These are phyloP conservation scores for Paragorgia papillata DNA, from an alignment of 92 coral and sea anemone species.

Conservation along the genomic window DNA sequence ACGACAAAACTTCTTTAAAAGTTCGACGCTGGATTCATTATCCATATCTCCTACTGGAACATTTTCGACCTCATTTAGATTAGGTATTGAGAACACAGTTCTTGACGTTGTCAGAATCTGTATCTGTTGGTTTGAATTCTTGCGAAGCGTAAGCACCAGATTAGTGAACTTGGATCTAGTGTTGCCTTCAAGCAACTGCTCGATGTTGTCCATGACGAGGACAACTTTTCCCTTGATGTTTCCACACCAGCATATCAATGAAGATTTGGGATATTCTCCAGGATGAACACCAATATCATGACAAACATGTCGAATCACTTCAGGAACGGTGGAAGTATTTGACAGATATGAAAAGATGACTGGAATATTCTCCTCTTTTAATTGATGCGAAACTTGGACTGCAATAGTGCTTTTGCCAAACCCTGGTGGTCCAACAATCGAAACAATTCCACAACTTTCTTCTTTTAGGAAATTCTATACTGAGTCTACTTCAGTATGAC, in stretches of 20 bases:
- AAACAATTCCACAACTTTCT: slow-evolving; percentile 18
- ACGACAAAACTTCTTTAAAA: slow-evolving; percentile 8
- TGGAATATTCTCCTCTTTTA: neutral
- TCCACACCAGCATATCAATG: slow-evolving; percentile 2
- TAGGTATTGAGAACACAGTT: neutral
- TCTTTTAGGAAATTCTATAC: neutral
- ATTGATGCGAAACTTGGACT: slow-evolving; percentile 3
- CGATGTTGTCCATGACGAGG: slow-evolving; percentile 1
- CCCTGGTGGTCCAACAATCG: slow-evolving; percentile 25
- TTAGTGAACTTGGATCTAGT: too few relatives aligned
- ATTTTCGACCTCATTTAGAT: too few relatives aligned
- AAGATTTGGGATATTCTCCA: slow-evolving; percentile 6
- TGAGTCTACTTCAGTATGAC: neutral
- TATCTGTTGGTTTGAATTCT: too few relatives aligned
- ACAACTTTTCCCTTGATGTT: slow-evolving; percentile 6
- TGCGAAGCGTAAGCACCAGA: too few relatives aligned
- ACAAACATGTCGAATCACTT: neutral
- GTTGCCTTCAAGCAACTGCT: neutral
- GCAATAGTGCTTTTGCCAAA: slow-evolving; percentile 39
- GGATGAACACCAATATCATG: slow-evolving; percentile 18
- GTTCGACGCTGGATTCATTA: neutral
- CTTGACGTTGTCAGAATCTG: slow-evolving; percentile 12
- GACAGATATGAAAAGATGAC: slow-evolving; percentile 8
- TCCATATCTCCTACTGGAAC: too few relatives aligned
- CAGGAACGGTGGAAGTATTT: slow-evolving; percentile 2